These are phyloP conservation scores for Epirrita christyi DNA, from an alignment of 2,888 invertebrate genomes.

Conservation along the genomic window DNA sequence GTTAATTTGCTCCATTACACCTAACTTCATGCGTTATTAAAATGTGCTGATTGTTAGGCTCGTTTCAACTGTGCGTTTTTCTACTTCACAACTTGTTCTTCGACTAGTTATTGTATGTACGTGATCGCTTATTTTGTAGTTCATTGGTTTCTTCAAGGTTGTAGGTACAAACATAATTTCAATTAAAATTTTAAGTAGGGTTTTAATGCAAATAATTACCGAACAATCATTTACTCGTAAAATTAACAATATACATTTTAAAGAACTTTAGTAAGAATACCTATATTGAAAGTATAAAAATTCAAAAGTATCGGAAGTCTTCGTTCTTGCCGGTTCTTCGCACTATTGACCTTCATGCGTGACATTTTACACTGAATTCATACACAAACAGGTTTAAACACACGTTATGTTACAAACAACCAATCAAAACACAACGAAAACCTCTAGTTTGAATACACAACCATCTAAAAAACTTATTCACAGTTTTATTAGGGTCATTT, in stretches of 20 bases:
- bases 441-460: constrained; percentile 25
- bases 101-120: no score
- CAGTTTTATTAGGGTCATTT: constrained; percentile 5
- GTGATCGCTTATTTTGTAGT: no score
- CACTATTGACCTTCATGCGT: constrained; percentile 63
- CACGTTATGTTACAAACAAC: constrained; percentile 35
- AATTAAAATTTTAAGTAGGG: background rate
- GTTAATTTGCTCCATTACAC: constrained; percentile 48
- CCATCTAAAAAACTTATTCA: constrained; percentile 16
- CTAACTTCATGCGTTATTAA: constrained; percentile 27
- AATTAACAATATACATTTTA: background rate
- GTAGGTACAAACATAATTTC: no score
- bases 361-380: constrained; percentile 60
- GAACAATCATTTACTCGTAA: background rate
- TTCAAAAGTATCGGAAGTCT: constrained; percentile 53
- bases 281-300: background rate
- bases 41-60: constrained; percentile 16
- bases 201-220: background rate
- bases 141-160: no score
- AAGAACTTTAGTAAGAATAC: background rate
- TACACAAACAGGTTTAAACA: constrained; percentile 61
- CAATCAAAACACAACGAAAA: constrained; percentile 44
- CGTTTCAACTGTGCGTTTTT: background rate
- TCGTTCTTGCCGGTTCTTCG: constrained; percentile 53
- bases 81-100: background rate